These are phyloP conservation scores for Capreolus pygargus DNA, from an alignment of 2,113 vertebrate genomes.

Conservation along the genomic window DNA sequence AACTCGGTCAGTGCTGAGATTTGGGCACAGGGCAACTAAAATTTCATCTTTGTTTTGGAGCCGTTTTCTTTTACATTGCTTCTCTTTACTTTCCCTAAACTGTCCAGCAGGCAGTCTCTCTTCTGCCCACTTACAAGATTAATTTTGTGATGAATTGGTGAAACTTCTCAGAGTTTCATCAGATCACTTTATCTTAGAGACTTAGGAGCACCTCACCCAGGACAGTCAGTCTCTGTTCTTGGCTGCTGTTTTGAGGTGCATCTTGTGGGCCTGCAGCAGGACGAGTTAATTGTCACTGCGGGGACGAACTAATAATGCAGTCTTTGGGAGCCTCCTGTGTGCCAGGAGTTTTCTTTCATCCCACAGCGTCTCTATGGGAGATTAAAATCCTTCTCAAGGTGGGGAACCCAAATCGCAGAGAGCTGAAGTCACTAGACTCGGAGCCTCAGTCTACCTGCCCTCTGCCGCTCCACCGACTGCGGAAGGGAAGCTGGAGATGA, in stretches of 20 bases:
- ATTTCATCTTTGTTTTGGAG: not conserved
- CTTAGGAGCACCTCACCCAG: not conserved
- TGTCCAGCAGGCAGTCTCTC: not conserved
- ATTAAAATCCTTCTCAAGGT: not conserved
- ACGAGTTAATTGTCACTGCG: slow-evolving; percentile 5
- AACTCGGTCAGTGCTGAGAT: not conserved
- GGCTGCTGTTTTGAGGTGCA: not conserved
- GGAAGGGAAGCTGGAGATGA: not conserved
- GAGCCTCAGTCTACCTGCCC: not conserved
- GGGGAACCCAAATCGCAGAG: not conserved
- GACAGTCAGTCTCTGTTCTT: not conserved
- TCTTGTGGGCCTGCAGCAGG: slow-evolving; percentile 8
- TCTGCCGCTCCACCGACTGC: not conserved
- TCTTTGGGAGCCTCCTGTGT: not conserved
- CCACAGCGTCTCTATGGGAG: not conserved
- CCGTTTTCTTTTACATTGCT: not conserved
- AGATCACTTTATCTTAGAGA: not conserved
- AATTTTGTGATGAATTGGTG: not conserved
- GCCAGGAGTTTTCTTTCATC: not conserved
- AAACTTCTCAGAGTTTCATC: not conserved
- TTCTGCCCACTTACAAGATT: not conserved
- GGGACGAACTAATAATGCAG: not conserved
- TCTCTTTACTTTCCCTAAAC: not conserved
- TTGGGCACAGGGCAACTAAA: not conserved
- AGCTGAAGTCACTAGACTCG: not conserved